Percentiles rank a stretch among this genome's conserved stretches.
Conservation (phyloP, 2,797 vertebrate species). For the Paguma larvata region DNA sequence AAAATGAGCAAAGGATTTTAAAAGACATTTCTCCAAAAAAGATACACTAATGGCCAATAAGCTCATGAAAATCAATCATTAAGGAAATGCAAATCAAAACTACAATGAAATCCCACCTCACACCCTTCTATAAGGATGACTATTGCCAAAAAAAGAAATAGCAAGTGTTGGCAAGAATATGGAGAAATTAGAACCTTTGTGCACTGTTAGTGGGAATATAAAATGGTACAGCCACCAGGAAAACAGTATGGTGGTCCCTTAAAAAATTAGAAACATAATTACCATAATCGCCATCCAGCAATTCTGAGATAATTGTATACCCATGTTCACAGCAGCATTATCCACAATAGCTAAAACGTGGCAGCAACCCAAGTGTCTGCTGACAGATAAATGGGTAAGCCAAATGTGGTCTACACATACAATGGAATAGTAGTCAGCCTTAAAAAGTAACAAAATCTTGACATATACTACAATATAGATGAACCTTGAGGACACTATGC, state of each 20-base stretch:
- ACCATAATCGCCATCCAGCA: not conserved
- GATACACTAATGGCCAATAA: not conserved
- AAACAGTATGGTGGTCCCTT: not conserved
- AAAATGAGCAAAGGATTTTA: not conserved
- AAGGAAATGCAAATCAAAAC: constrained; percentile 5
- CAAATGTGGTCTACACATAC: not conserved
- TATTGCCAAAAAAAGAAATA: not conserved
- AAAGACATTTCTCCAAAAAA: not conserved
- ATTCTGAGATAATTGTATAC: not conserved
- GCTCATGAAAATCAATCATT: not conserved
- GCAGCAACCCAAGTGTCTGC: not conserved
- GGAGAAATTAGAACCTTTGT: not conserved
- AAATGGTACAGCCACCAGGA: not conserved
- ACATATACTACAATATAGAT: not conserved
- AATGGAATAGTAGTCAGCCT: not conserved
- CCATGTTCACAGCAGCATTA: not conserved
- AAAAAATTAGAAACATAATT: constrained; percentile 4
- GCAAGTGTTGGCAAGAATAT: not conserved
- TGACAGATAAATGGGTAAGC: not conserved
- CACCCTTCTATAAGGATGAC: not conserved
- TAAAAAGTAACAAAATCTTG: not conserved
- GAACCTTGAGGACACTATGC: not conserved
- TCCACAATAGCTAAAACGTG: not conserved
- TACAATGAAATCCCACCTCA: not conserved
- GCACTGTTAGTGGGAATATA: not conserved